These are phyloP conservation scores for Nipponia nippon DNA, from an alignment of 2,113 vertebrate species.

Conservation along the genomic window DNA sequence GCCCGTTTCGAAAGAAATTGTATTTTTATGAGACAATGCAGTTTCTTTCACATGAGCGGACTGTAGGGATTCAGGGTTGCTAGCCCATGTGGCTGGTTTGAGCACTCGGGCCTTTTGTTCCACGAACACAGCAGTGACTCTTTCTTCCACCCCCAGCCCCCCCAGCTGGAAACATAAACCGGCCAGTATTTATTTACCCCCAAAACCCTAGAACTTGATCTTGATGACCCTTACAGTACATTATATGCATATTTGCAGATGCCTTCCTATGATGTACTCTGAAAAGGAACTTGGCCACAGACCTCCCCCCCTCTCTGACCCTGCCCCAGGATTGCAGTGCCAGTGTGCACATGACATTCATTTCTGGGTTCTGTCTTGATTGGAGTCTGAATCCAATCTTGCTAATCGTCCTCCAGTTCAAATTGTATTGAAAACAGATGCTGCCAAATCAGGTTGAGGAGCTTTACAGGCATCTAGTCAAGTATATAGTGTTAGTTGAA, in stretches of 20 bases:
- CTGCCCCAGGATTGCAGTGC: not conserved
- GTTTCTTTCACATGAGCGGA: not conserved
- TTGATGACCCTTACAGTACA: constrained; percentile 14
- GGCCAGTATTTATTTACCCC: constrained; percentile 13
- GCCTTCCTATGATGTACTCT: not conserved
- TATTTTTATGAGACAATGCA: not conserved
- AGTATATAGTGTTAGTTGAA: constrained; percentile 2
- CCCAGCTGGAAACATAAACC: constrained; percentile 36
- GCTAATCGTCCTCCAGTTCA: constrained; percentile 62
- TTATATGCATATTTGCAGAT: constrained; percentile 35
- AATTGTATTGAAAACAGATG: constrained; percentile 74
- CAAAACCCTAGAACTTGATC: not conserved
- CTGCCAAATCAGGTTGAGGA: constrained; percentile 58
- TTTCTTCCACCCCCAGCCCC: not conserved
- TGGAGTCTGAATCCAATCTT: constrained; percentile 71
- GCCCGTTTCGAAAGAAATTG: not conserved
- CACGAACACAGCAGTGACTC: not conserved
- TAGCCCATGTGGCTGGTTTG: not conserved
- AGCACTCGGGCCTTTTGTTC: constrained; percentile 11
- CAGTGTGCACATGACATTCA: constrained; percentile 55
- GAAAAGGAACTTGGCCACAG: constrained; percentile 29
- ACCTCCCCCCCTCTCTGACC: not conserved
- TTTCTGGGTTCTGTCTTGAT: constrained; percentile 69
- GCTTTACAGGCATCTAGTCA: constrained; percentile 8
- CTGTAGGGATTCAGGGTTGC: not conserved